Base-by-base conservation (phyloP, 2,113 vertebrate species). In the Albula glossodonta region DNA sequence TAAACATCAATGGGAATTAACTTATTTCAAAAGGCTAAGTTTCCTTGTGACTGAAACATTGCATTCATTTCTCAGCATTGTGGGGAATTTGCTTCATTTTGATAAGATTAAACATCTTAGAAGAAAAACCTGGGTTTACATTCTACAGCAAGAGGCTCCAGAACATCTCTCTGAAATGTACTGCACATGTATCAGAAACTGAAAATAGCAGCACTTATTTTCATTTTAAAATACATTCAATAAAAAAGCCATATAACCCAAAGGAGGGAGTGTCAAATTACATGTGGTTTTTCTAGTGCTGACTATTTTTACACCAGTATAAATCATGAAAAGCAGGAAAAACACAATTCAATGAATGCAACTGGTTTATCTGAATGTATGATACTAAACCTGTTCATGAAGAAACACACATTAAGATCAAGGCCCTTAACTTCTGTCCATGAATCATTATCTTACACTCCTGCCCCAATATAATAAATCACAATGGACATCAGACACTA, bases 221-320 rank as follows among this genome's bases (percentile, higher is more conserved):
- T 74, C n/a, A 74, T 74, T n/a, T 31, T 74, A 74, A 22, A 74
- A 74, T 25, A 74, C 70, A 74, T 74, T 74, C 70, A 74, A 15
- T 66, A 15, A 66, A 60, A 8, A 70, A 74, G 70, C 4, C 70
- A 70, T 70, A 10, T 31, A 31, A 5, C 25, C 70, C 70, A 31
- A 74, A 74, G 70, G 10, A 74, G 70, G 70, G n/a, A 74, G 70
- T 74, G 70, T 25, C 70, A 74, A 10, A 74, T 22, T 74, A 74
- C n/a, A 31, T 31, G 70, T 74, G n/a, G 70, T 9, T 31, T 74
- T 74, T n/a, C n/a, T 41, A 41, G 31, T 41, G 31, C 31, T 41
- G 31, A 0, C 31, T 41, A 41, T 41, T 41, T 41, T 41, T 41
- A 41, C 31, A 41, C 31, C 31, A 41, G 31, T 41, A 41, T 41